Percentiles rank a stretch among this genome's conserved stretches.
These are phyloP conservation scores for Agriopis aurantiaria DNA, from an alignment of 2,888 invertebrate genomes.

Conservation along the genomic window DNA sequence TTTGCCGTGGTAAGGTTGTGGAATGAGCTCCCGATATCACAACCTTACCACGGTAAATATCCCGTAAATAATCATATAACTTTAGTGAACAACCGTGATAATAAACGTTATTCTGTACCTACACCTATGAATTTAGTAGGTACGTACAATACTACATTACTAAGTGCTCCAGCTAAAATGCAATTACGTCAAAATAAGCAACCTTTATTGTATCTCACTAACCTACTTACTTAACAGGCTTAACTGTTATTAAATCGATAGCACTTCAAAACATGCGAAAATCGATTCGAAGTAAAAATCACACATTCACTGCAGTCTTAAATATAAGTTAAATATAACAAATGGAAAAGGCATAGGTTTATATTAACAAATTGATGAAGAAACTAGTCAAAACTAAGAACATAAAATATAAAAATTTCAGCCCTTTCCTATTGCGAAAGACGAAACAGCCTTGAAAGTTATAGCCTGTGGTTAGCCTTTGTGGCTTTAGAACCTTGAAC, in stretches of 20 bases:
- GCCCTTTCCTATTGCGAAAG: constrained; percentile 6
- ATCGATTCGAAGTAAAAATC: constrained; percentile 4
- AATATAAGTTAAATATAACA: too few species aligned
- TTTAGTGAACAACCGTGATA: too few species aligned
- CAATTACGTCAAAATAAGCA: too few species aligned
- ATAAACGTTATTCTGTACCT: too few species aligned
- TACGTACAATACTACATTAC: too few species aligned
- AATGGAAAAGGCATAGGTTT: background rate
- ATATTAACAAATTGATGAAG: constrained; percentile 7
- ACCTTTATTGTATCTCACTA: background rate
- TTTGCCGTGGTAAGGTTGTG: too few species aligned
- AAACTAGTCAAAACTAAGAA: background rate
- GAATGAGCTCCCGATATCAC: too few species aligned
- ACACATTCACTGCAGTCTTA: too few species aligned
- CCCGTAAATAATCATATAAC: too few species aligned
- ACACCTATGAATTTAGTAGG: too few species aligned
- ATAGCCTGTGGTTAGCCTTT: background rate
- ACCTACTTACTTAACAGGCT: constrained; percentile 3
- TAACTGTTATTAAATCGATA: constrained; percentile 31
- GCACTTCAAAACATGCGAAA: constrained; percentile 16
- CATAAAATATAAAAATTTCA: background rate
- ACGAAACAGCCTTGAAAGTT: constrained; percentile 21
- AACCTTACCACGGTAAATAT: too few species aligned
- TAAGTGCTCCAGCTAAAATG: too few species aligned
- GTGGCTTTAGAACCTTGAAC: constrained; percentile 7